Evolutionary conservation across 2,797 vertebrate species (phyloP), one percentile per base, ranked within the genome.

Genomic region (Cetoscarus ocellatus): DNA sequence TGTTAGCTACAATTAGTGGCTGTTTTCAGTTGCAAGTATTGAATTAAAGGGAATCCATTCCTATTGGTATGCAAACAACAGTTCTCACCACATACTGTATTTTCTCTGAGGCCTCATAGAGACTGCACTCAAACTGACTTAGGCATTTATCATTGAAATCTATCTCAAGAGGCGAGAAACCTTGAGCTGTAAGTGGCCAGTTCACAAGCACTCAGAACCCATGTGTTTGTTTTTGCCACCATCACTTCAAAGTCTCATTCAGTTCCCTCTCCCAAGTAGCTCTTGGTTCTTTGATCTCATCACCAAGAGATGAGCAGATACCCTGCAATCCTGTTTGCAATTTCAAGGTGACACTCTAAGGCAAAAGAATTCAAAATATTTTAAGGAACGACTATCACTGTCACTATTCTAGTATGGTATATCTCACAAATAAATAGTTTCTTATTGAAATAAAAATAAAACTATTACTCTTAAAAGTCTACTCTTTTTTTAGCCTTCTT

Each of bases 201-300:
- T 74, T 88, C 67, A 69, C 67, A 69, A 79, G 73, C 82, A 80
- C 83, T 89, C 72, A 66, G 62, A 73, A 58, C 39, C 73, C 48
- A 66, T 61, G 61, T 83, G 80, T 87, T 90, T 88, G 85, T 91
- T 90, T 86, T 86, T 0, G 8, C 79, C 70, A 75, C 81, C 61
- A 86, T 91, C 80, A 85, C 82, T 88, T 88, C 77, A 87, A 89
- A 90, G 85, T 85, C 80, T 83, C 80, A 88, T 91, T 88, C 79
- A 89, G 52, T 80, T 62, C 71, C 55, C 14, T 80, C 82, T 91
- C 85, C 80, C 75, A 85, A 88, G 89, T 80, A 85, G 78, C 85
- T 85, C 82, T 81, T 61, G 73, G 83, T 76, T 83, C 84, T 91
- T 88, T 91, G 88, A 92, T 90, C 82, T 89, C 36, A 40, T 51